Evolutionary conservation across 2,797 vertebrate species (phyloP).

Genomic region (Pseudopleuronectes americanus): DNA sequence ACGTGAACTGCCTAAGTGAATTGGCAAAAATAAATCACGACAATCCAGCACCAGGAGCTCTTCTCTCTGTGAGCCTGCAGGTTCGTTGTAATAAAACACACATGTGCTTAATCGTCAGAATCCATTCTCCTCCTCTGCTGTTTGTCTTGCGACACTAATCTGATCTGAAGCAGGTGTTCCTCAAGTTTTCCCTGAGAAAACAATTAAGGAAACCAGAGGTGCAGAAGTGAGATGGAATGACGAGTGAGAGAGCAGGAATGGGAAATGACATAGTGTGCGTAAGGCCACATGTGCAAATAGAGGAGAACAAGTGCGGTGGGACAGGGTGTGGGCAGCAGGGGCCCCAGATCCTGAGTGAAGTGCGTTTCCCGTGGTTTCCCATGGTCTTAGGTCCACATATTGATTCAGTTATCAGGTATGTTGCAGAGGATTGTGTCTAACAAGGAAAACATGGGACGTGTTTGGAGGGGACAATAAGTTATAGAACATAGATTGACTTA

Average conservation of each 20-base stretch:
- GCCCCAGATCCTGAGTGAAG: slow-evolving; percentile 13
- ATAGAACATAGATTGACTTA: slow-evolving; percentile 26
- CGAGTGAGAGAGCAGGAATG: slow-evolving; percentile 35
- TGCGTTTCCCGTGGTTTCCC: slow-evolving; percentile 58
- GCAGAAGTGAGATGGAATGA: slow-evolving; percentile 27
- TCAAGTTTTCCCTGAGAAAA: slow-evolving; percentile 37
- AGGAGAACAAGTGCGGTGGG: slow-evolving; percentile 44
- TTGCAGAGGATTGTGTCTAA: slow-evolving; percentile 23
- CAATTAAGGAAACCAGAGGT: slow-evolving; percentile 19
- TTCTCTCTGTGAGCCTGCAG: slow-evolving; percentile 24
- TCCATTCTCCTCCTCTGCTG: slow-evolving; percentile 47
- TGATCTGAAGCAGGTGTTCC: slow-evolving; percentile 65
- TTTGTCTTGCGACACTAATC: slow-evolving; percentile 54
- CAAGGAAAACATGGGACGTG: slow-evolving; percentile 10
- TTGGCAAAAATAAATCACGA: slow-evolving; percentile 21
- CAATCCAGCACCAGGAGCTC: slow-evolving; percentile 46
- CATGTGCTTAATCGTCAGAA: slow-evolving; percentile 45
- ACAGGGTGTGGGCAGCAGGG: slow-evolving; percentile 18
- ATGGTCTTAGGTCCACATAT: slow-evolving; percentile 57
- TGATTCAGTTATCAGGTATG: slow-evolving; percentile 68
- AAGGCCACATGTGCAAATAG: slow-evolving; percentile 44
- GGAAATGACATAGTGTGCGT: slow-evolving; percentile 22
- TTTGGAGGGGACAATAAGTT: slow-evolving; percentile 13
- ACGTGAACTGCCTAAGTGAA: slow-evolving; percentile 18
- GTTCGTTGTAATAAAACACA: slow-evolving; percentile 55